These are phyloP conservation scores for Strigops habroptila DNA, from an alignment of 2,113 vertebrate genomes.

Conservation along the genomic window DNA sequence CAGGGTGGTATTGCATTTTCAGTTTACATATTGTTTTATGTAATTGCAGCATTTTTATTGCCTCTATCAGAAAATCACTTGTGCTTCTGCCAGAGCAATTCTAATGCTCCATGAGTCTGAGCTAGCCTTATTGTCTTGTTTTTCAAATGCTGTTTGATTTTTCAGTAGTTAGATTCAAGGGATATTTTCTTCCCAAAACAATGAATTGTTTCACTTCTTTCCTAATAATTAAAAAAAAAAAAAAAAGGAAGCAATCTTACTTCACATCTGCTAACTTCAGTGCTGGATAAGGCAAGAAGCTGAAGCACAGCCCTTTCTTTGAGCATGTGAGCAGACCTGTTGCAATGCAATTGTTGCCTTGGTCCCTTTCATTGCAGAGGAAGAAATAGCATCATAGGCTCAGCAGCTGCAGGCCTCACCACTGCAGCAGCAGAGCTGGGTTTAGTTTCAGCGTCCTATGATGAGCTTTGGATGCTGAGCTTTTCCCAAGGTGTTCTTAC, in stretches of 20 bases:
- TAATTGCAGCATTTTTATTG: conserved; percentile 33
- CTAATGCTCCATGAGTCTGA: not conserved
- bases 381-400: not conserved
- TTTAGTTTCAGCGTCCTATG: not conserved
- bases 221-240: not conserved
- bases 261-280: not conserved
- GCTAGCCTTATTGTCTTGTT: not conserved
- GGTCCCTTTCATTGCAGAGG: not conserved
- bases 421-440: not conserved
- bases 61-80: conserved; percentile 4
- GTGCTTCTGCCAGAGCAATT: not conserved
- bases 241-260: not conserved
- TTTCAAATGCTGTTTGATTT: conserved; percentile 43
- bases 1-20: conserved; percentile 18
- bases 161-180: conserved; percentile 28
- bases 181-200: not conserved
- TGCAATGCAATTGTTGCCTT: not conserved
- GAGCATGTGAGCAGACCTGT: not conserved
- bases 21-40: conserved; percentile 37
- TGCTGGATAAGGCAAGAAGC: not conserved
- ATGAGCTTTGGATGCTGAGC: not conserved
- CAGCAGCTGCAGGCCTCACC: not conserved
- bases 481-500: not conserved
- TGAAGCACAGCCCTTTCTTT: not conserved
- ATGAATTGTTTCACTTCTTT: not conserved